Conservation (phyloP, 2,797 vertebrate species). For the Prunella strophiata region DNA sequence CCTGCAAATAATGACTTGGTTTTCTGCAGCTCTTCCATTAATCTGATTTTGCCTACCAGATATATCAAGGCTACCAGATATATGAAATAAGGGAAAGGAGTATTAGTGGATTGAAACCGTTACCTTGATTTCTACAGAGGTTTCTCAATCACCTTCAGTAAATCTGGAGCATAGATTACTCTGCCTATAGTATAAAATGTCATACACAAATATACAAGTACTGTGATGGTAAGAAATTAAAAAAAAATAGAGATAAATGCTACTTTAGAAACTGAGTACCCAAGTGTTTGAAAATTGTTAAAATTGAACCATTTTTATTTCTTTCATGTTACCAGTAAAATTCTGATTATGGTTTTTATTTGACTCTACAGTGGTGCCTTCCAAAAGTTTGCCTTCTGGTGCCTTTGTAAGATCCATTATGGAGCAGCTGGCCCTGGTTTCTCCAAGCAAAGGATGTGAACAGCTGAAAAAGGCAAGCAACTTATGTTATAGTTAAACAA, state of each 20-base stretch:
- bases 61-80: neutral
- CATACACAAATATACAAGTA: neutral
- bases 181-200: neutral
- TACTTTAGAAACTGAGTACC: neutral
- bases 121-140: neutral
- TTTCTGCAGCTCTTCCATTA: neutral
- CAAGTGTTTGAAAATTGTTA: neutral
- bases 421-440: neutral
- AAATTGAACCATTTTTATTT: neutral
- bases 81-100: neutral
- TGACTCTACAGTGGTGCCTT: neutral
- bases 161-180: neutral
- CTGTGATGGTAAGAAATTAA: neutral
- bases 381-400: neutral
- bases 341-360: neutral
- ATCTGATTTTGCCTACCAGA: neutral
- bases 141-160: neutral
- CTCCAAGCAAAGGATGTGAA: neutral
- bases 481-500: neutral
- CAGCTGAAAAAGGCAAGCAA: slow-evolving; percentile 1
- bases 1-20: neutral
- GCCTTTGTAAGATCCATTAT: neutral
- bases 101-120: neutral
- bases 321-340: neutral
- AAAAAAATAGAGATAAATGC: neutral